Evolutionary conservation across 2,888 invertebrate species (phyloP), one percentile per base, ranked within the genome.

Genomic region (Limnephilus marmoratus): DNA sequence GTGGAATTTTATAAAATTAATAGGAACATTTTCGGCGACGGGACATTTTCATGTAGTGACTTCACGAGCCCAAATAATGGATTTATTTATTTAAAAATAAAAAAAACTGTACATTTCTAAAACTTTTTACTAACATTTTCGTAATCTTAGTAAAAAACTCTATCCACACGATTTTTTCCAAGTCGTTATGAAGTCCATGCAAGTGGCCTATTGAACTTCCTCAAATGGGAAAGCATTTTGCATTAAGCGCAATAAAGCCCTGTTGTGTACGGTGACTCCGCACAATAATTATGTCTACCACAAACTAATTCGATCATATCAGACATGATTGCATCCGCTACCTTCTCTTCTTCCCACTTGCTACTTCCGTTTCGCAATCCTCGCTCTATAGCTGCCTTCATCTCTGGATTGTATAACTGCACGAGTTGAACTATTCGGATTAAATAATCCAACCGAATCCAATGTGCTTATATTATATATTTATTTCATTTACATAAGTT

Each of bases 221-320:
- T 86, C 29, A 45, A 86, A 86, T 86, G 68, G 68, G n/a, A 24
- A 86, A 86, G 29, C 86, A 29, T 45, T 45, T 45, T 29, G 86
- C 13, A 49, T 85, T 49, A 45, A 11, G 49, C 49, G 49, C 86
- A 86, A 49, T 86, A 86, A 29, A 86, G 86, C 45, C 12, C 5
- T 86, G 86, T 86, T 29, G 41, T 81, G 90, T 90, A 90, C 90
- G 81, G 15, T 34, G 18, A n/a, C 90, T 41, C 29, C 90, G 81
- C 45, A 90, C 90, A 90, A 90, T 68, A 68, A 68, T 90, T 90
- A 90, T 41, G 18, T 90, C 81, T 90, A 41, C 90, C 90, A 81
- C 90, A 90, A 90, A 90, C 90, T 90, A 90, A 90, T 90, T 90
- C 90, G 90, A 90, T 90, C 90, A 90, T 90, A 90, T 90, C 90